Conservation (phyloP, 23 tunicate genomes). For the Halocynthia roretzi region DNA sequence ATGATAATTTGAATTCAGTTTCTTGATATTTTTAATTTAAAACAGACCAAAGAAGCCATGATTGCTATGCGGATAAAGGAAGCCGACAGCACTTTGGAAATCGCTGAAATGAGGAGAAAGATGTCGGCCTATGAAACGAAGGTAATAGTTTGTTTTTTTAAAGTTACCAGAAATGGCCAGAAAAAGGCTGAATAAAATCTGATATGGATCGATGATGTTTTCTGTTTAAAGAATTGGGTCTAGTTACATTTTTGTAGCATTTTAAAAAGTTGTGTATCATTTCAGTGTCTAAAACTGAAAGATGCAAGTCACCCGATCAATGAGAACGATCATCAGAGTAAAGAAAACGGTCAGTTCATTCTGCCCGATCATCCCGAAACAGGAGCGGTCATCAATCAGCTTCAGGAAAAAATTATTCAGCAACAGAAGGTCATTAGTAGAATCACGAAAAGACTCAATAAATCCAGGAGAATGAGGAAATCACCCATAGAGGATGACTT, state of each 20-base stretch:
- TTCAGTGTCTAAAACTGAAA: too few species aligned
- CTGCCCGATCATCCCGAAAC: slow-evolving; percentile 24
- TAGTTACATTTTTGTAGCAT: too few species aligned
- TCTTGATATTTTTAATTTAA: neutral
- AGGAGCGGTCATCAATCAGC: slow-evolving; percentile 46
- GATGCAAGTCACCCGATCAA: too few species aligned
- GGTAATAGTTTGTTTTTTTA: slow-evolving; percentile 41
- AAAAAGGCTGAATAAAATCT: too few species aligned
- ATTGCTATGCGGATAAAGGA: slow-evolving; percentile 50
- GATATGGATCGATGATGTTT: too few species aligned
- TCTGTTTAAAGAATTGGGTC: too few species aligned
- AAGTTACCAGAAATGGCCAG: too few species aligned
- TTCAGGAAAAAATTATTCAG: slow-evolving; percentile 58
- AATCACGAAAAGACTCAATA: slow-evolving; percentile 5
- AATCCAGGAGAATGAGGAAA: neutral
- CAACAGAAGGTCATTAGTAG: slow-evolving; percentile 53
- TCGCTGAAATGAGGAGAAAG: slow-evolving; percentile 65
- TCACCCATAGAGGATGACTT: neutral
- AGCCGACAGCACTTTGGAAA: slow-evolving; percentile 73
- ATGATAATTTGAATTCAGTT: neutral
- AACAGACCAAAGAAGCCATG: slow-evolving; percentile 67
- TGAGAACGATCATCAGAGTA: too few species aligned
- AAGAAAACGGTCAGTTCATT: neutral
- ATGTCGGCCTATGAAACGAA: slow-evolving; percentile 39
- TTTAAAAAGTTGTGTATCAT: too few species aligned